A percentile compares a stretch with the other conserved stretches of the same genome.
Evolutionary conservation across 1,140 invertebrate genomes (phyloP).

Genomic region (Papilio polyxenes): DNA sequence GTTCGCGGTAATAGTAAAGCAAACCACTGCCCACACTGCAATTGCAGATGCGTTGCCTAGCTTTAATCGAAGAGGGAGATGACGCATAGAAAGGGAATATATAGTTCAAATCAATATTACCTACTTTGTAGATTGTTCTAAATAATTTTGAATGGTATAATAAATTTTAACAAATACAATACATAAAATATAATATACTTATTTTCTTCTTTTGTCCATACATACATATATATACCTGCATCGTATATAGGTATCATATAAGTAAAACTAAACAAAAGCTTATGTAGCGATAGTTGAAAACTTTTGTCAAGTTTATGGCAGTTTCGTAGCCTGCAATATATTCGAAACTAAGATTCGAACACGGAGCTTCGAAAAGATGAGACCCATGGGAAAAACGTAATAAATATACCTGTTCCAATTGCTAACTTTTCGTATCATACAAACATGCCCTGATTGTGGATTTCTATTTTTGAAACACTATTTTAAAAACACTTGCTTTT

Average conservation of each 20-base stretch:
- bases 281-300: constrained; percentile 18
- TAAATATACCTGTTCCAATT: constrained; percentile 17
- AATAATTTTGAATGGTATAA: not conserved
- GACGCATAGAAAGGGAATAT: too few species aligned
- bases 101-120: not conserved
- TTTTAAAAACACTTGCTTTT: too few species aligned
- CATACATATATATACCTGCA: too few species aligned
- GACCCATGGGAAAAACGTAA: not conserved
- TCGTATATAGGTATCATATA: not conserved
- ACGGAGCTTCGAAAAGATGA: not conserved
- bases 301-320: constrained; percentile 17
- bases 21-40: too few species aligned
- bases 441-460: not conserved
- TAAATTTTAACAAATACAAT: not conserved
- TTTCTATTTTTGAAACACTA: not conserved
- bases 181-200: not conserved
- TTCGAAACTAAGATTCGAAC: constrained; percentile 7
- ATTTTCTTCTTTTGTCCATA: not conserved
- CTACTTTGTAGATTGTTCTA: not conserved
- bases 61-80: too few species aligned
- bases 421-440: not conserved
- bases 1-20: too few species aligned
- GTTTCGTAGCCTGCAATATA: constrained; percentile 14
- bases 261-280: constrained; percentile 15
- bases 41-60: too few species aligned